Evolutionary conservation across 2,113 vertebrate species (phyloP).

Genomic region (Serinus canaria): DNA sequence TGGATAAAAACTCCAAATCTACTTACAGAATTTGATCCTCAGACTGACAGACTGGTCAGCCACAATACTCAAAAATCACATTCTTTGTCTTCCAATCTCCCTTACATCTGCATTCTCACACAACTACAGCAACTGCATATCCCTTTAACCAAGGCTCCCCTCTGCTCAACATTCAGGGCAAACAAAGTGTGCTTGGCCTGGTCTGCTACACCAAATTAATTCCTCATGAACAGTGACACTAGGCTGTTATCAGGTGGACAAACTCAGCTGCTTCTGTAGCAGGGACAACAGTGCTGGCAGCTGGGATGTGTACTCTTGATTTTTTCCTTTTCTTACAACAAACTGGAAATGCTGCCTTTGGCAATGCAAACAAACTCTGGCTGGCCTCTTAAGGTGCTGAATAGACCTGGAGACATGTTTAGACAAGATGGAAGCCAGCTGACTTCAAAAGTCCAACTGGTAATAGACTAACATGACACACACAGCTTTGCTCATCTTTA

Average conservation of each 20-base stretch:
- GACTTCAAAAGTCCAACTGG: background rate
- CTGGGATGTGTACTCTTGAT: background rate
- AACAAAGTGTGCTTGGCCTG: background rate
- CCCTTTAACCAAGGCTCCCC: background rate
- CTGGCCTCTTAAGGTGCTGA: background rate
- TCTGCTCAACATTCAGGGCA: background rate
- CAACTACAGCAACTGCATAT: background rate
- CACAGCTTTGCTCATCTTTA: background rate
- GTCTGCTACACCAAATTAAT: background rate
- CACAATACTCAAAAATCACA: background rate
- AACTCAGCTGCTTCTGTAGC: background rate
- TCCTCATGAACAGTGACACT: background rate
- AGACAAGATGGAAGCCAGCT: background rate
- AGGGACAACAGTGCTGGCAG: background rate
- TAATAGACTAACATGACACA: background rate
- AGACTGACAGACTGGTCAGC: background rate
- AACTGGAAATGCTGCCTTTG: background rate
- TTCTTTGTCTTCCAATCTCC: background rate
- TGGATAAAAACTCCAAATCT: background rate
- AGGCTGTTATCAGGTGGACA: background rate
- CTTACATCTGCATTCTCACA: background rate
- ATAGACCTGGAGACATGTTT: background rate
- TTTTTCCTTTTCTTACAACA: background rate
- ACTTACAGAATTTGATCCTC: background rate
- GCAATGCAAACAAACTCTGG: background rate